phyloP scores from a whole-genome alignment of 2,888 invertebrate genomes.

The Agrilus mali region DNA sequence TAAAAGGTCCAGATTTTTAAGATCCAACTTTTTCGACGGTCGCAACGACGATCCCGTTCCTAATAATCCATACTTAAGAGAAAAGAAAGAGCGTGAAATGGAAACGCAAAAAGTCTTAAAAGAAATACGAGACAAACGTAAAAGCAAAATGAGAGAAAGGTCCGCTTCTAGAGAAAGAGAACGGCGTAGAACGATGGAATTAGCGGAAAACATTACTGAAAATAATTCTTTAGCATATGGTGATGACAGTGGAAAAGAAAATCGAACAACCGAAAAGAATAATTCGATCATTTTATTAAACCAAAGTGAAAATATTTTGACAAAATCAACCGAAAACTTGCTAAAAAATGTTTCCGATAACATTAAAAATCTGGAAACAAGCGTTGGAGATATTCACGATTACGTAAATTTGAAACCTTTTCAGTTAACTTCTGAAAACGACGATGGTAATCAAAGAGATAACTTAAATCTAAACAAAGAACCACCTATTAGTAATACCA shows the following conservation, averaged over 20 bases:
- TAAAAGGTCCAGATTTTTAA: constrained; percentile 58
- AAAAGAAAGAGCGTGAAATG: constrained; percentile 51
- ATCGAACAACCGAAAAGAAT: neutral
- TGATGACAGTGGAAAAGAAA: constrained; percentile 8
- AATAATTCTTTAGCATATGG: neutral
- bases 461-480: constrained; percentile 5
- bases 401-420: constrained; percentile 20
- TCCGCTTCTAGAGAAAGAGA: constrained; percentile 26
- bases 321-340: constrained; percentile 21
- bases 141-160: constrained; percentile 22
- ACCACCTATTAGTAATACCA: constrained; percentile 5
- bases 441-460: constrained; percentile 4
- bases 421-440: neutral
- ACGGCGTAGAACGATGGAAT: constrained; percentile 6
- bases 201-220: constrained; percentile 2
- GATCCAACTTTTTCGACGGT: constrained; percentile 67
- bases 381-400: constrained; percentile 21
- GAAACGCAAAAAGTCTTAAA: constrained; percentile 54
- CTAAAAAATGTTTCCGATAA: constrained; percentile 24
- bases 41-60: constrained; percentile 39
- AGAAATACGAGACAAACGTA: constrained; percentile 51
- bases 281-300: constrained; percentile 5
- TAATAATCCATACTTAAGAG: constrained; percentile 51
- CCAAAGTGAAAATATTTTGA: constrained; percentile 7
- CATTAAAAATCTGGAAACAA: constrained; percentile 26